Percentiles rank a stretch among this genome's conserved stretches.
phyloP scores from a whole-genome alignment of 2,888 invertebrate species.

The Oxytorus armatus region DNA sequence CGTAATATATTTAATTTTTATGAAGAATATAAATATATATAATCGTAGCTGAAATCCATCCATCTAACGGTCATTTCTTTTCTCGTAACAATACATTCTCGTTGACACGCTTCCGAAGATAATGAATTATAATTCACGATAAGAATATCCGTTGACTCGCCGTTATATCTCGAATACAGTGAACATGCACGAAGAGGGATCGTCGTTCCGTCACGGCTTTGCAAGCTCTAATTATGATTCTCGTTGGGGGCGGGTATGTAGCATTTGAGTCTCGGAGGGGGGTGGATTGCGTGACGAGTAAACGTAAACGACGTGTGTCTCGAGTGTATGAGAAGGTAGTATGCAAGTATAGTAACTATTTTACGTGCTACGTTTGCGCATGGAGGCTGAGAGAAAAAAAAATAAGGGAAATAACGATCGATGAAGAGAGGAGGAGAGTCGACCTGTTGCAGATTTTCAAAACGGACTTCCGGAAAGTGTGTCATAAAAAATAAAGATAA shows the following conservation, averaged over 20 bases:
- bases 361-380: conserved; percentile 14
- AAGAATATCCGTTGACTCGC: conserved; percentile 30
- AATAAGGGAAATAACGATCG: conserved; percentile 57
- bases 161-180: conserved; percentile 14
- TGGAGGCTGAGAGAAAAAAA: not conserved
- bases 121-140: conserved; percentile 23
- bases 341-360: conserved; percentile 32
- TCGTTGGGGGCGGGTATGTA: conserved; percentile 6
- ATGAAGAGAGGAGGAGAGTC: conserved; percentile 53
- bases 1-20: too few species aligned
- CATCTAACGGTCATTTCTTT: conserved; percentile 9
- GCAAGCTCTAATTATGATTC: conserved; percentile 47
- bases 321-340: conserved; percentile 36
- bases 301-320: conserved; percentile 40
- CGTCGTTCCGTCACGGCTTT: conserved; percentile 29
- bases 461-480: too few species aligned
- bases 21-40: too few species aligned
- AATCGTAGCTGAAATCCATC: too few species aligned
- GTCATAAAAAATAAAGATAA: not conserved
- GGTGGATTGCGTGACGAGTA: conserved; percentile 50
- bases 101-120: not conserved
- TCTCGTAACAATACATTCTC: conserved; percentile 11
- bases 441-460: conserved; percentile 66
- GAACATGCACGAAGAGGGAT: conserved; percentile 54
- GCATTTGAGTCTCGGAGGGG: conserved; percentile 4